Base-by-base conservation (phyloP, 2,888 invertebrate genomes). In the Acronicta aceris region DNA sequence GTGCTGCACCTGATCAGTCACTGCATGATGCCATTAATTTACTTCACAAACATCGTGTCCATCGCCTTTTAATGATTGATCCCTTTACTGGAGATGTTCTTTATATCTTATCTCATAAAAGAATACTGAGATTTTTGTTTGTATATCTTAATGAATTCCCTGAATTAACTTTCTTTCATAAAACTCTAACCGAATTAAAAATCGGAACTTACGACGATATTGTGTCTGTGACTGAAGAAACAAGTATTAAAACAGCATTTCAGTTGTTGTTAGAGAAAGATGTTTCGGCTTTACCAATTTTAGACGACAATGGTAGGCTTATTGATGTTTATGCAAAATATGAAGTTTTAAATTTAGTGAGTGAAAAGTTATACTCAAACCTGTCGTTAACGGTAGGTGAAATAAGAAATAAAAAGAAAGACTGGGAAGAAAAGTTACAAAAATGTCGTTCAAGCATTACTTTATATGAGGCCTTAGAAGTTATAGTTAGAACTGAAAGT, bases 341-440 rank as follows among this genome's bases (percentile, higher is more conserved):
- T 82, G 94, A 95, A 89, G 94, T 95, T 70, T 89, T 95, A 76
- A 98, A 98, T 95, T 95, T 98, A 93, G 98, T 98, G 68, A 98
- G 97, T 81, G 98, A 98, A 92, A 98, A 98, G 94, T 97, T 98
- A 59, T 98, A 98, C 94, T 97, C 97, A 88, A 97, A 98, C 94
- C 95, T 98, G 87, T 98, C 98, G 87, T 96, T 98, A 78, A 97
- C 98, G 27, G 94, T 98, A 84, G 97, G 97, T 83, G 96, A 98
- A 90, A 98, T 98, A 75, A 97, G 98, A 85, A 97, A 97, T 85
- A 97, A 97, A 91, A 96, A 98, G 86, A 97, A 97, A 92, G 98
- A 98, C 95, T 98, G 98, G 97, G 98, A 98, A 91, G 98, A 98
- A 93, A 98, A 98, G 81, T 97, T 98, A 81, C 97, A 97, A 87